Base-by-base conservation (phyloP, 2,797 vertebrate species). In the Danio albolineatus region DNA sequence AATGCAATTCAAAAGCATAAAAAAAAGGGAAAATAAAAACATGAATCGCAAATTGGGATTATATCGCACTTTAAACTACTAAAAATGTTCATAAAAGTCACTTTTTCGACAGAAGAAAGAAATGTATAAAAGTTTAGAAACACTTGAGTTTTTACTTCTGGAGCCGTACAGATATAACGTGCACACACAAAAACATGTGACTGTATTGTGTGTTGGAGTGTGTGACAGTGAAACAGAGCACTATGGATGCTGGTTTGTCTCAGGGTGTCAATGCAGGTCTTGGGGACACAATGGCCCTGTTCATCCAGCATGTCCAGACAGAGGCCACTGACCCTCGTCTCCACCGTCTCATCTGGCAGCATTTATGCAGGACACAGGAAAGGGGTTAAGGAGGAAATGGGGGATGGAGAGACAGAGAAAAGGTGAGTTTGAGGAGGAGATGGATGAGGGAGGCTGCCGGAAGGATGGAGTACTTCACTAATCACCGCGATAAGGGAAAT, bases 261-360 rank as follows among this genome's bases (percentile, higher is more conserved):
- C 80, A 77, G 64, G 70, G 79, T 76, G 79, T 75, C 67, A 73
- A 43, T 78, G 53, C 28, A 69, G 57, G 49, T 73, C 78, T 76
- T 61, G 49, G 59, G 48, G 73, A 67, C 21, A 86, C 85, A 86
- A 84, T 79, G 76, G 75, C 54, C 28, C 80, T 82, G 77, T 86
- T 86, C 85, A 86, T 84, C 46, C 79, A 85, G 81, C 74, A 41
- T 74, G 79, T 81, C 76, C 71, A 80, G 73, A 76, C 81, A 79
- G 82, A 59, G 75, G 85, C 81, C 67, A 71, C 61, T 83, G 57
- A 48, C 76, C 79, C 76, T 67, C 75, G 61, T 71, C 66, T 82
- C 43, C 71, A 77, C 69, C 88, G 78, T 90, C 90, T 93, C 93
- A 94, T 94, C 93, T 94, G 93, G 92, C 92, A 94, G 91, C 93